A percentile compares a stretch with the other conserved stretches of the same genome.
Evolutionary conservation across 2,113 vertebrate genomes (phyloP).

Genomic region (Neomonachus schauinslandi): DNA sequence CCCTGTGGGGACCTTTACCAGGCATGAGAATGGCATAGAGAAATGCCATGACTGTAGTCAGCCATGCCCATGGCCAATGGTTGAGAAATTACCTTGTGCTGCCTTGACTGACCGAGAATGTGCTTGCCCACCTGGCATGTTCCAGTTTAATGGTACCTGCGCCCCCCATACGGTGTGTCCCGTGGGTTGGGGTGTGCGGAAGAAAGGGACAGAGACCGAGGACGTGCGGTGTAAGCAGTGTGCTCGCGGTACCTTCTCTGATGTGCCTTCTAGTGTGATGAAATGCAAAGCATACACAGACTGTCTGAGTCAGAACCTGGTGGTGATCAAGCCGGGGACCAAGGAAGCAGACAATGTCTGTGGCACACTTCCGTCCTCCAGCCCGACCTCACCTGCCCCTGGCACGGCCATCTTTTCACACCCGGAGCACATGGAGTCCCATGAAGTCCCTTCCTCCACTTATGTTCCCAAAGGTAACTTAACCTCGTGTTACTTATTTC

Average conservation of each 20-base stretch:
- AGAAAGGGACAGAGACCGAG: constrained; percentile 91
- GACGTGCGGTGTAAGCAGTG: constrained; percentile 94
- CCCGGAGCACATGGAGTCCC: constrained; percentile 66
- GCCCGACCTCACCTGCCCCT: constrained; percentile 68
- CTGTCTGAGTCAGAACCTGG: constrained; percentile 91
- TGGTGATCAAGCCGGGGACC: constrained; percentile 88
- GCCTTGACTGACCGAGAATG: constrained; percentile 93
- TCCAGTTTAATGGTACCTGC: constrained; percentile 88
- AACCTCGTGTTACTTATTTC: not conserved
- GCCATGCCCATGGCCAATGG: constrained; percentile 88
- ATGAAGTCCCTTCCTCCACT: constrained; percentile 79
- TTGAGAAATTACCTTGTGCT: constrained; percentile 92
- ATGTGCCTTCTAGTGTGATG: constrained; percentile 89
- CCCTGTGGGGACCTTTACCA: constrained; percentile 91
- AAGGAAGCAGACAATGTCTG: constrained; percentile 92
- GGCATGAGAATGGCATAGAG: constrained; percentile 94
- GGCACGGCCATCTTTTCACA: constrained; percentile 65
- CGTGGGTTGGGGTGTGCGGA: constrained; percentile 92
- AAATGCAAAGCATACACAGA: constrained; percentile 92
- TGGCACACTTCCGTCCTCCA: constrained; percentile 80
- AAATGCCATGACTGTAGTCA: constrained; percentile 93
- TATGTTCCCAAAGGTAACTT: constrained; percentile 87
- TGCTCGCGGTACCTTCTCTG: constrained; percentile 93
- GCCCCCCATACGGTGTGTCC: constrained; percentile 90
- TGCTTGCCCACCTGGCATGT: constrained; percentile 90